Evolutionary conservation across 2,113 vertebrate genomes (phyloP).

Genomic region (Pelusios castaneus): DNA sequence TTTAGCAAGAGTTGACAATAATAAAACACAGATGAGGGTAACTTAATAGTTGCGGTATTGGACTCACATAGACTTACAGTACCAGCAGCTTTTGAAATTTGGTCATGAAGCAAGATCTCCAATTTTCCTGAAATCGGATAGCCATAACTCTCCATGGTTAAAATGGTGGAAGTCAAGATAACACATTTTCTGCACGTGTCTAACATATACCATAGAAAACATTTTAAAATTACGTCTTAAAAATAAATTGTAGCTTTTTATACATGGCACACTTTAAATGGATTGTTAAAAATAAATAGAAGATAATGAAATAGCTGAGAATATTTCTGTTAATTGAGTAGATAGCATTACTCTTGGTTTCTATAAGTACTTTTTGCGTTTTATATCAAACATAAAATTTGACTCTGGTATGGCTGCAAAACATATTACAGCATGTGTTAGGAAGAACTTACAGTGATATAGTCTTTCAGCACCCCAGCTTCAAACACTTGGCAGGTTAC

Average conservation of each 20-base stretch:
- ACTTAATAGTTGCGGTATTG: not conserved
- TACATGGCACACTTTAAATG: not conserved
- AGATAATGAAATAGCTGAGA: not conserved
- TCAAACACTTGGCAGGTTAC: constrained; percentile 58
- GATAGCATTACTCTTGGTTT: constrained; percentile 11
- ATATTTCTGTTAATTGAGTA: not conserved
- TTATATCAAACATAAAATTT: constrained; percentile 24
- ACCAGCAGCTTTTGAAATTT: not conserved
- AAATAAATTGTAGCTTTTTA: not conserved
- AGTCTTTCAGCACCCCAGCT: constrained; percentile 53
- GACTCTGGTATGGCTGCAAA: not conserved
- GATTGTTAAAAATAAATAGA: not conserved
- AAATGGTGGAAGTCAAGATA: not conserved
- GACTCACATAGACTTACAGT: not conserved
- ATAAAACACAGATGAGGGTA: not conserved
- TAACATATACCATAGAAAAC: not conserved
- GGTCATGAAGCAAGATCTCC: constrained; percentile 12
- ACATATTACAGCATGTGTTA: constrained; percentile 8
- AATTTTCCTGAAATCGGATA: not conserved
- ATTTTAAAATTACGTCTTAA: not conserved
- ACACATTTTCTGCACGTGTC: not conserved
- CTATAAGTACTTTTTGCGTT: not conserved
- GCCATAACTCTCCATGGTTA: not conserved
- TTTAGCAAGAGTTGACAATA: not conserved
- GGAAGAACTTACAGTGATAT: constrained; percentile 25